Conservation (phyloP, 2,113 vertebrate species). For the Vulpes lagopus region DNA sequence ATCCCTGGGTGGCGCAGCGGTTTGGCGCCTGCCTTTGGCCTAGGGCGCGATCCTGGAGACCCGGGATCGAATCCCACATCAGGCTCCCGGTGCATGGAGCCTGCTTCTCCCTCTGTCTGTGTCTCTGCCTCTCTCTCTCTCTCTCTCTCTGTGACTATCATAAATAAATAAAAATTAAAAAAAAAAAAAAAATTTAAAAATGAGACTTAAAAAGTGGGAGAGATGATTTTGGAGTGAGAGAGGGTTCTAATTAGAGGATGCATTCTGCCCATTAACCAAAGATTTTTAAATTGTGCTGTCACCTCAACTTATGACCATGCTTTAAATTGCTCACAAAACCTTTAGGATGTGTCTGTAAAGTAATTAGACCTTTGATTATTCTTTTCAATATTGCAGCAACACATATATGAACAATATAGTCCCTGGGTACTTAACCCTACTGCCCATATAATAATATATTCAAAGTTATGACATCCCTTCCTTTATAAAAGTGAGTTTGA, state of each 20-base stretch:
- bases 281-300: background rate
- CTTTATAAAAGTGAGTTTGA: background rate
- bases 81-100: no score
- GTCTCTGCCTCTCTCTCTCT: no score
- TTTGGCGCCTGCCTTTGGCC: no score
- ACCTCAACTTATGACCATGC: background rate
- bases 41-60: no score
- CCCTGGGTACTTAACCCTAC: background rate
- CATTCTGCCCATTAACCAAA: background rate
- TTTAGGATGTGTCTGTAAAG: background rate
- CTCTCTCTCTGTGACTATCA: no score
- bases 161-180: no score
- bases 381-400: background rate
- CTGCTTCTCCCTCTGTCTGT: no score
- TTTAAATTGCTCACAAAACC: background rate
- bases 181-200: no score
- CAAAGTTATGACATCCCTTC: background rate
- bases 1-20: no score
- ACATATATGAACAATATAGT: background rate
- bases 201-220: background rate
- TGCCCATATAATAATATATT: background rate
- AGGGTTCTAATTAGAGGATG: background rate
- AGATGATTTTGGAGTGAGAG: background rate
- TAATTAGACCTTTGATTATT: background rate
- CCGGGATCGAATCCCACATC: no score